Base-by-base conservation (phyloP, 2,888 invertebrate genomes). In the Mimachlamys varia region DNA sequence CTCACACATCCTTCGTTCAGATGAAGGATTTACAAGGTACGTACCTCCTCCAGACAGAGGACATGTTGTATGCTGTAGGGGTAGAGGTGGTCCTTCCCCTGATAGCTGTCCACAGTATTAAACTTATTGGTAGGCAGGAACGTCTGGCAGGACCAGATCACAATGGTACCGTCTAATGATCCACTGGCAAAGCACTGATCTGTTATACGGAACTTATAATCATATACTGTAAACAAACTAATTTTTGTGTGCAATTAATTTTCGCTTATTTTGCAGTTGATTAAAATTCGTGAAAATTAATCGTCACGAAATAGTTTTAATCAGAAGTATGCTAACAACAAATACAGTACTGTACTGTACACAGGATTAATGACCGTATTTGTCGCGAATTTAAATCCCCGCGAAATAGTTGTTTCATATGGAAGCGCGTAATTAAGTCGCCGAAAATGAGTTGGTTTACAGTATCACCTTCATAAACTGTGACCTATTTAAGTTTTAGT, bases 151-250 rank as follows among this genome's bases (percentile, higher is more conserved):
- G 95, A 94, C 95, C 96, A 96, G 53, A 96, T 91, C 22, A 94
- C 93, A 27, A 96, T 95, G 12, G 95, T 95, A 19, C 96, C 96
- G 94, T 96, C 96, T 49, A 96, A 93, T 22, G 96, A 96, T 4
- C 96, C 96, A 94, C 95, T 95, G 27, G 95, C 96, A 95, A 96
- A 96, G 22, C 92, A 91, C 7, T 93, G 93, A 89, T 94, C 95
- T 95, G 91, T 15, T 92, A 90, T 7, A 89, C 55, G 89, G 22
- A 49, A 88, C n/a, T 19, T 38, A n/a, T 0, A n/a, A 37, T 88
- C 37, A 44, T n/a, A n/a, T n/a, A n/a, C n/a, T n/a, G n/a, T n/a
- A n/a, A n/a, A n/a, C n/a, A n/a, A n/a, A n/a, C n/a, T n/a, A n/a
- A n/a, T n/a, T n/a, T n/a, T n/a, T n/a, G n/a, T n/a, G n/a, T n/a